Conservation (phyloP, 2,797 vertebrate genomes). For the Telmatherina bonti region DNA sequence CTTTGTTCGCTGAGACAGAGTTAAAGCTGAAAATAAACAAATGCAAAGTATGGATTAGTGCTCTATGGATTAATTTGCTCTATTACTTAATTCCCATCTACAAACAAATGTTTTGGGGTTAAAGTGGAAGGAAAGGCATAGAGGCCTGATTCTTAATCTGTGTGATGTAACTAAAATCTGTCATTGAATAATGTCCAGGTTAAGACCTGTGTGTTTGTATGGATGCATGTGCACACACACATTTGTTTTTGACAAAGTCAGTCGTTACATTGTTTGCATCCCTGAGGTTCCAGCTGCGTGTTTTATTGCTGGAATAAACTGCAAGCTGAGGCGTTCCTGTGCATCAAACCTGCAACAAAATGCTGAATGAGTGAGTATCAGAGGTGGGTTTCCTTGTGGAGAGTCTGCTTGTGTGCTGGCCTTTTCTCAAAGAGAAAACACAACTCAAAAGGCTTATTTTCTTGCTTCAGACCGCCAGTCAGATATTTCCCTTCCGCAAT, state of each 20-base stretch:
- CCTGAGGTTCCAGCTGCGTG: conserved; percentile 57
- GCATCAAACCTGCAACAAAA: conserved; percentile 57
- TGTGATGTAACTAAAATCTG: conserved; percentile 22
- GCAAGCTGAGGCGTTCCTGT: conserved; percentile 49
- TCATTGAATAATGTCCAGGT: conserved; percentile 22
- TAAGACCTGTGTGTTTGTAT: conserved; percentile 1
- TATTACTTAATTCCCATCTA: conserved; percentile 13
- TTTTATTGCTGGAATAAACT: conserved; percentile 63
- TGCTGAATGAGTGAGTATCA: conserved; percentile 38
- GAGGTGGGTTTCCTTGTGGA: conserved; percentile 20
- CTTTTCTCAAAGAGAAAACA: conserved; percentile 44
- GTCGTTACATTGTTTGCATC: conserved; percentile 26
- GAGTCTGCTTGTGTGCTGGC: conserved; percentile 25
- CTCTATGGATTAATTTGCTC: no score
- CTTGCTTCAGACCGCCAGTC: conserved; percentile 27
- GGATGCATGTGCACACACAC: not conserved
- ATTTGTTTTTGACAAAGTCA: conserved; percentile 35
- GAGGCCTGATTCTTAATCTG: not conserved
- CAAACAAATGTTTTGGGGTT: conserved; percentile 6
- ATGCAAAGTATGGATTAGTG: conserved; percentile 41
- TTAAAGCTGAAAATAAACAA: conserved; percentile 51
- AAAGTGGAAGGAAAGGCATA: no score
- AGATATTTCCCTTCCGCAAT: no score
- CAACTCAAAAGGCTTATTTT: conserved; percentile 32
- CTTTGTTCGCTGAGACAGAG: conserved; percentile 32